These are phyloP conservation scores for Drosophila affinis DNA, from an alignment of 2,888 invertebrate genomes.

Conservation along the genomic window DNA sequence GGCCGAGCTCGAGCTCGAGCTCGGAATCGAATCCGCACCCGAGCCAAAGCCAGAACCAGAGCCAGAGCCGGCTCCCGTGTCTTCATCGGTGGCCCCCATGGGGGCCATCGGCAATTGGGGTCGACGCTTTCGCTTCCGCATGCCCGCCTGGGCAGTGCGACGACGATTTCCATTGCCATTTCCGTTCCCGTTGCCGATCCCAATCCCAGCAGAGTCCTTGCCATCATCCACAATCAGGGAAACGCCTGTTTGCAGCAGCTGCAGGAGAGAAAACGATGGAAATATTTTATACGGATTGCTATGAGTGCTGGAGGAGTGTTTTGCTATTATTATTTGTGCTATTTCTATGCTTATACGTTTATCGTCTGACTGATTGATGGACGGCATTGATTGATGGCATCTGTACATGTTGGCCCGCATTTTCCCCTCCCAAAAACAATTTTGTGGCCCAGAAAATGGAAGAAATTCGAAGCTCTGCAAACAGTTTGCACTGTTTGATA, in stretches of 20 bases:
- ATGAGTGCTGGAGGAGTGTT: not conserved
- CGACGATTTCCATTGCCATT: slow-evolving; percentile 31
- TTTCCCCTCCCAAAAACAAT: not conserved
- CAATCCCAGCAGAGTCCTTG: slow-evolving; percentile 34
- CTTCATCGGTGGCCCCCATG: slow-evolving; percentile 58
- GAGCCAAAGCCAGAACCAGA: not conserved
- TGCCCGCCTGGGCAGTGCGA: slow-evolving; percentile 27
- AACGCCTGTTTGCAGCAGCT: slow-evolving; percentile 83
- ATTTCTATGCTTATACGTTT: not conserved
- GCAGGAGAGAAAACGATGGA: slow-evolving; percentile 42
- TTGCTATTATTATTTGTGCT: not conserved
- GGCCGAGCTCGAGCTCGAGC: not conserved
- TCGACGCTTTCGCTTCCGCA: slow-evolving; percentile 86
- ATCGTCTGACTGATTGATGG: slow-evolving; percentile 32
- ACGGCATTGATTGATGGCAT: slow-evolving; percentile 39
- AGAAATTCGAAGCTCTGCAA: too few species aligned
- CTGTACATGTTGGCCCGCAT: slow-evolving; percentile 21
- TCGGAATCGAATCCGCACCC: not conserved
- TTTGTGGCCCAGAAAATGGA: too few species aligned
- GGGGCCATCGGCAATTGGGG: slow-evolving; percentile 83
- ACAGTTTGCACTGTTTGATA: too few species aligned
- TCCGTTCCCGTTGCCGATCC: slow-evolving; percentile 8
- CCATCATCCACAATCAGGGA: slow-evolving; percentile 73
- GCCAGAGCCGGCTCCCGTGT: slow-evolving; percentile 1
- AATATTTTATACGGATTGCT: not conserved